These are phyloP conservation scores for Theodoxus fluviatilis DNA, from an alignment of 2,888 invertebrate genomes.

Conservation along the genomic window DNA sequence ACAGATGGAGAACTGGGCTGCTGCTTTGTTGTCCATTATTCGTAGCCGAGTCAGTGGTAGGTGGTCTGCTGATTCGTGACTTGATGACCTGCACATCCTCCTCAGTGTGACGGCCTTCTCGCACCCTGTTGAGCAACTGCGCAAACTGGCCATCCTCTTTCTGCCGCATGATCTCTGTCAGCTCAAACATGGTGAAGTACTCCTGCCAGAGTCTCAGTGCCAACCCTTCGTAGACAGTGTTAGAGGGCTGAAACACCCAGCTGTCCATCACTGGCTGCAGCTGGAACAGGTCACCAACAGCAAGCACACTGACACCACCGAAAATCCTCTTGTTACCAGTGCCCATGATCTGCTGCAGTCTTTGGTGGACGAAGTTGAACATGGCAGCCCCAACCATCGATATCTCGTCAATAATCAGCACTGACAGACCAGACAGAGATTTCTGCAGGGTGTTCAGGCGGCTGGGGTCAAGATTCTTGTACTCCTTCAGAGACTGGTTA, in stretches of 20 bases:
- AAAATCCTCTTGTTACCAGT: not conserved
- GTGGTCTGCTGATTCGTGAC: too few relatives aligned
- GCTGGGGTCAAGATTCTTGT: constrained; percentile 4
- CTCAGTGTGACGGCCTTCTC: constrained; percentile 13
- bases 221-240: not conserved
- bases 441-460: not conserved
- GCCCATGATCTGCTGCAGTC: constrained; percentile 4
- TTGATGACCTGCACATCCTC: not conserved
- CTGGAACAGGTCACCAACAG: constrained; percentile 5
- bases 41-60: too few relatives aligned
- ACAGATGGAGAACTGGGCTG: too few relatives aligned
- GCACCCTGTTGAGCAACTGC: not conserved
- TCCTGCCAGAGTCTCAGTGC: constrained; percentile 8
- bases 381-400: constrained; percentile 3
- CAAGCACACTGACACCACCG: constrained; percentile 14
- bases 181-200: not conserved
- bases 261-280: not conserved
- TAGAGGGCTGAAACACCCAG: not conserved
- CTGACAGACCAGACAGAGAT: not conserved
- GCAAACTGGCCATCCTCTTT: not conserved
- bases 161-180: constrained; percentile 9
- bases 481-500: not conserved
- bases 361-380: not conserved
- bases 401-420: constrained; percentile 5
- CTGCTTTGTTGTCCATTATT: too few relatives aligned